Evolutionary conservation across 2,797 vertebrate genomes (phyloP).

Genomic region (Pseudochaenichthys georgianus): DNA sequence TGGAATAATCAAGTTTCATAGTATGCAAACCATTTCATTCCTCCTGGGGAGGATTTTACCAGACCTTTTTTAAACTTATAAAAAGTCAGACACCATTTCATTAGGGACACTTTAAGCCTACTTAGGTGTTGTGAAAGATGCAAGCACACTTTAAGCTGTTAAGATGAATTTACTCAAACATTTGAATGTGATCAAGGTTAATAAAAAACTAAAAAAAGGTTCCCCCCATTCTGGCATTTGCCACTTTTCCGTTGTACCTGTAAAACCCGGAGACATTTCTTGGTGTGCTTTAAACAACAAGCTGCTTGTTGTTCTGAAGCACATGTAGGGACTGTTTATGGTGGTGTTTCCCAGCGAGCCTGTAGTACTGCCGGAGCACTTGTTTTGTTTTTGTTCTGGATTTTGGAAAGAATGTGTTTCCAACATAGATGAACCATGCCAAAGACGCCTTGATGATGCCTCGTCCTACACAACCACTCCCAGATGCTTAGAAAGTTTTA

Average conservation of each 20-base stretch:
- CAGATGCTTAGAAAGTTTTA: conserved; percentile 89
- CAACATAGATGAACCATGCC: conserved; percentile 88
- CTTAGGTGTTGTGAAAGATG: conserved; percentile 47
- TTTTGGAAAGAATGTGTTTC: conserved; percentile 92
- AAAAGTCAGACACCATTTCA: conserved; percentile 64
- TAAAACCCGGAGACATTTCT: conserved; percentile 64
- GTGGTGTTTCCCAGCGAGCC: conserved; percentile 83
- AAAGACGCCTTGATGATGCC: conserved; percentile 91
- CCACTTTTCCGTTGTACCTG: conserved; percentile 60
- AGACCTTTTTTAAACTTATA: conserved; percentile 56
- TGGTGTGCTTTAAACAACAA: conserved; percentile 67
- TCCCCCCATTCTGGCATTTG: conserved; percentile 44
- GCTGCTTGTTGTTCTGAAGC: conserved; percentile 56
- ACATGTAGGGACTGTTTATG: conserved; percentile 77
- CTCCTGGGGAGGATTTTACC: conserved; percentile 48
- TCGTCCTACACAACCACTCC: conserved; percentile 88
- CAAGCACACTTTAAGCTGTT: conserved; percentile 52
- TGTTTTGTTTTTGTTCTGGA: conserved; percentile 84
- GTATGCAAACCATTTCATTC: conserved; percentile 44
- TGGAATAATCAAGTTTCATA: conserved; percentile 42
- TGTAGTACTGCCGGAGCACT: conserved; percentile 67
- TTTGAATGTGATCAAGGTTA: conserved; percentile 73
- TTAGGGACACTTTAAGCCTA: conserved; percentile 43
- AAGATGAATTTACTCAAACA: conserved; percentile 79
- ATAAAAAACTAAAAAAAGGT: conserved; percentile 61